These are phyloP conservation scores for Hyperoplus immaculatus DNA, from an alignment of 2,797 vertebrate species.

Conservation along the genomic window DNA sequence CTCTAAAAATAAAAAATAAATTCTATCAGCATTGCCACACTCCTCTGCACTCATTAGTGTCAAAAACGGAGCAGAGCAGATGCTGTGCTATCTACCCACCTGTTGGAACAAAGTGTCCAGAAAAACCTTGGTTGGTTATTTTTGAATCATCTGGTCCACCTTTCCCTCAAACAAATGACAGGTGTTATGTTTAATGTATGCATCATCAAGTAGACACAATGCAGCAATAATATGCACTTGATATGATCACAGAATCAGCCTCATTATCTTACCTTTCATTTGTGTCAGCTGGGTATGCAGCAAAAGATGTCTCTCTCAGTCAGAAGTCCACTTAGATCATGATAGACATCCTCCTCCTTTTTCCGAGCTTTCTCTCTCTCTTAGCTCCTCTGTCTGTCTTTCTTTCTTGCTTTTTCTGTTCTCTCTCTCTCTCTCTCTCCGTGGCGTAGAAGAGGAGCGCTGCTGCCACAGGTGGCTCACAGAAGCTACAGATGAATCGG, in stretches of 20 bases:
- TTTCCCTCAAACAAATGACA: slow-evolving; percentile 43
- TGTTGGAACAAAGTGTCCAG: slow-evolving; percentile 72
- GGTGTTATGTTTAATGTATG: slow-evolving; percentile 27
- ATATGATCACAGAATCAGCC: slow-evolving; percentile 35
- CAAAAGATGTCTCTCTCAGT: slow-evolving; percentile 61
- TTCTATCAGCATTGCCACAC: slow-evolving; percentile 40
- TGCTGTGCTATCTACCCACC: slow-evolving; percentile 70
- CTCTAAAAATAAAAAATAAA: slow-evolving; percentile 47
- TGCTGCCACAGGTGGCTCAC: slow-evolving; percentile 81
- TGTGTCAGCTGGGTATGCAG: slow-evolving; percentile 68
- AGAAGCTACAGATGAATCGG: slow-evolving; percentile 77
- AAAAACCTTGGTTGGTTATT: slow-evolving; percentile 28
- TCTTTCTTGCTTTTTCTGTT: slow-evolving; percentile 49
- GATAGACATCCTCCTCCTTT: slow-evolving; percentile 67
- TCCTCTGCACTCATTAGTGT: slow-evolving; percentile 65
- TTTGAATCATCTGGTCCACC: slow-evolving; percentile 53
- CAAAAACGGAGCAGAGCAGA: slow-evolving; percentile 40
- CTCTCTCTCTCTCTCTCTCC: slow-evolving; percentile 41
- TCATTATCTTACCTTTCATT: slow-evolving; percentile 87
- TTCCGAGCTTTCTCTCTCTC: slow-evolving; percentile 45
- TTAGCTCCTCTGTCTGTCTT: slow-evolving; percentile 13
- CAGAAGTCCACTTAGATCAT: slow-evolving; percentile 76
- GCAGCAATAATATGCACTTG: slow-evolving; percentile 43
- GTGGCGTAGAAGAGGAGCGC: slow-evolving; percentile 74
- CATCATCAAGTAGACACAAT: slow-evolving; percentile 29